phyloP scores from a whole-genome alignment of 2,797 vertebrate genomes.

The Anguilla marmorata region DNA sequence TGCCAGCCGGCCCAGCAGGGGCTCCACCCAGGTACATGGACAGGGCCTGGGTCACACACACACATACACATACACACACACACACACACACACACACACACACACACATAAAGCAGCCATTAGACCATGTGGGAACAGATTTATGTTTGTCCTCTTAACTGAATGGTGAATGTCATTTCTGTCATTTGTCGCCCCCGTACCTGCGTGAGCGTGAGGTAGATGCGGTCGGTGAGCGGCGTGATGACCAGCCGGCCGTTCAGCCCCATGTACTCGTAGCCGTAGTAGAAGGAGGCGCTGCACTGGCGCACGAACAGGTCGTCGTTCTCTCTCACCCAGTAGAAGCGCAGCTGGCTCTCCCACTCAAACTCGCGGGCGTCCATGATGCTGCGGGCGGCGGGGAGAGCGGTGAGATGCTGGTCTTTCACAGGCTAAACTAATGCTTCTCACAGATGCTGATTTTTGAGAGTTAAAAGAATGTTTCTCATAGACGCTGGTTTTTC shows the following conservation, averaged over 20 bases:
- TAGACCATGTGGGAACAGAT: too few species aligned
- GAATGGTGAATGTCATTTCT: too few species aligned
- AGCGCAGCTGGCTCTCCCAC: conserved; percentile 95
- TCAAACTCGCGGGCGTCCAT: conserved; percentile 88
- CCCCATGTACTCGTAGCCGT: conserved; percentile 98
- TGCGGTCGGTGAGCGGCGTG: conserved; percentile 93
- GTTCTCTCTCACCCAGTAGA: conserved; percentile 85
- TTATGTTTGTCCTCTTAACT: too few species aligned
- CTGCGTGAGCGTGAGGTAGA: conserved; percentile 97
- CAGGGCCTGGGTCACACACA: conserved; percentile 76
- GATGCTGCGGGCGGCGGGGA: conserved; percentile 69
- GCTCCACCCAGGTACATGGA: conserved; percentile 98
- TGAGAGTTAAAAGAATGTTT: too few species aligned
- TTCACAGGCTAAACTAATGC: not conserved
- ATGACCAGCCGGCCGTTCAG: conserved; percentile 94
- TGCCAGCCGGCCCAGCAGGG: conserved; percentile 91
- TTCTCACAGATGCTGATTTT: not conserved
- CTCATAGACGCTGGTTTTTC: too few species aligned
- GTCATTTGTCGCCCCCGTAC: conserved; percentile 56
- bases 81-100: too few species aligned
- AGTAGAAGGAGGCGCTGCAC: conserved; percentile 87
- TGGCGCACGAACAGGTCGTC: conserved; percentile 86
- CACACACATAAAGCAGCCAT: not conserved
- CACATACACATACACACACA: too few species aligned
- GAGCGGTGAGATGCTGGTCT: not conserved